These are phyloP conservation scores for Asarcornis scutulata DNA, from an alignment of 2,113 vertebrate species.

Conservation along the genomic window DNA sequence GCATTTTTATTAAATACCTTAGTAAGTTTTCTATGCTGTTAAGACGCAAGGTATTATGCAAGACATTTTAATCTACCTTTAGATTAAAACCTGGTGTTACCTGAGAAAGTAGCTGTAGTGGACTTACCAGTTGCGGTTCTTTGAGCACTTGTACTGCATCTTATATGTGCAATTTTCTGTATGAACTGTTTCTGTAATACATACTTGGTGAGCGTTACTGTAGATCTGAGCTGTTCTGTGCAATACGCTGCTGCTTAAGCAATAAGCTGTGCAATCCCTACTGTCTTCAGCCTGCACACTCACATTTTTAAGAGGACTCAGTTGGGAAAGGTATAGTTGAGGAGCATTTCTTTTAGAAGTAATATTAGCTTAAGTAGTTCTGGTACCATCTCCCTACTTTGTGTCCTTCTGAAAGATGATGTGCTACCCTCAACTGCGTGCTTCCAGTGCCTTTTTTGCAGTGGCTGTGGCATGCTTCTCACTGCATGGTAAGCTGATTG, in stretches of 20 bases:
- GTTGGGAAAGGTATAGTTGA: background rate
- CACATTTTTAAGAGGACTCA: background rate
- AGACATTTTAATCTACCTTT: background rate
- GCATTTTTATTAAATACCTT: background rate
- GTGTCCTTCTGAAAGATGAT: background rate
- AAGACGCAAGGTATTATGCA: background rate
- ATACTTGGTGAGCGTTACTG: background rate
- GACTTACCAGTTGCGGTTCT: background rate
- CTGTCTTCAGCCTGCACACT: background rate
- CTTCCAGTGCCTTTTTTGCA: background rate
- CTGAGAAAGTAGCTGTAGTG: background rate
- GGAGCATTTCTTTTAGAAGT: background rate
- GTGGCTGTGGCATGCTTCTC: background rate
- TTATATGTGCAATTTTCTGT: background rate
- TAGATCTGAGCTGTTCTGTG: background rate
- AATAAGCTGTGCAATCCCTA: background rate
- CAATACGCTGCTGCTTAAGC: background rate
- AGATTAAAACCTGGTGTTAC: background rate
- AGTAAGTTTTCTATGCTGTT: background rate
- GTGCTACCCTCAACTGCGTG: background rate
- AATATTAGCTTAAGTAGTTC: background rate
- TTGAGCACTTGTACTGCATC: background rate
- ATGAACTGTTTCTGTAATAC: background rate
- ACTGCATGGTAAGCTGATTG: background rate
- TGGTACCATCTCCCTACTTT: background rate